Base-by-base conservation (phyloP, 1,140 invertebrate genomes). In the Phymorhynchus buccinoides region DNA sequence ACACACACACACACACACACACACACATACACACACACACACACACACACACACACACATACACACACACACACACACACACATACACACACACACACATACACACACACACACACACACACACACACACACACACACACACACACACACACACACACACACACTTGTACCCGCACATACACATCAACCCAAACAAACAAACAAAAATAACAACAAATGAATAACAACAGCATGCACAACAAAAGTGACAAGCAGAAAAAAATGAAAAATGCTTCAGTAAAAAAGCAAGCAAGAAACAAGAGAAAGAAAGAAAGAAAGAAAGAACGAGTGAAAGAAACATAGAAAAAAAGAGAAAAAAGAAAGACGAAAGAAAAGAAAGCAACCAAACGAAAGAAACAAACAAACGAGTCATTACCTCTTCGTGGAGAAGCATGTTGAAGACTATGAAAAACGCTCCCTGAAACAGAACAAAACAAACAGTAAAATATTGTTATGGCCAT, bases 381-480 rank as follows among this genome's bases (percentile, higher is more conserved):
- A n/a, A n/a, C n/a, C n/a, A n/a, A 37, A 9, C 9, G 16, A 73
- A 35, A 37, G 1, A 35, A 14, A 37, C 18, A 35, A 37, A 73
- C 30, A 37, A 16, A 35, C 35, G 4, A 12, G 16, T 27, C 42
- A 18, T 78, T 78, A 78, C 75, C 75, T 78, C 75, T 48, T 78
- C 75, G 42, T 78, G 75, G 7, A 78, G 75, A 27, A 78, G 42
- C 75, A 78, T 44, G 75, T 78, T 44, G 75, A 78, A 78, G 37
- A 78, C 75, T 27, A 78, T 78, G 75, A 78, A 78, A 78, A 78
- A 78, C 18, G 75, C 75, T 37, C 75, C 75, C 75, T 78, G 75
- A 12, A 73, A 78, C 22, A 42, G 18, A 78, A 2, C 3, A 27
- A 30, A 42, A 41, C 0, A 22, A 1, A 4, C 22, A 48, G 42